These are phyloP conservation scores for Poecilia gillii DNA, from an alignment of 2,797 vertebrate species.

Conservation along the genomic window DNA sequence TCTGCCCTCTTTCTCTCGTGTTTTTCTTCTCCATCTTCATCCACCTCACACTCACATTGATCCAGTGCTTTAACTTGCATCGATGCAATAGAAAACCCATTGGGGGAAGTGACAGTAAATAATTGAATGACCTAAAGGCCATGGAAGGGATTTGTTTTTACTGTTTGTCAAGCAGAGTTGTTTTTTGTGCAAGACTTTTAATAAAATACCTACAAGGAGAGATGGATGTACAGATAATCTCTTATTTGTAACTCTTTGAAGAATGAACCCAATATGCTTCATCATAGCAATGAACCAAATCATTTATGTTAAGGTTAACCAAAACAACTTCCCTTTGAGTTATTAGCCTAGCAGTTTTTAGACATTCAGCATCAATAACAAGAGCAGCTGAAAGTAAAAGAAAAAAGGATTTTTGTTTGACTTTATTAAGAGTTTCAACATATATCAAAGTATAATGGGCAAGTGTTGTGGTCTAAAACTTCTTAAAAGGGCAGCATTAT, in stretches of 20 bases:
- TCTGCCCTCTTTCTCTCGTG: constrained; percentile 37
- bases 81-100: constrained; percentile 41
- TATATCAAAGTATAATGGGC: not conserved
- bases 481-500: not conserved
- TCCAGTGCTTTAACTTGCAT: constrained; percentile 23
- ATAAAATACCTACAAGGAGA: not conserved
- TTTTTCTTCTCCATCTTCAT: constrained; percentile 43
- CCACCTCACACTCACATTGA: constrained; percentile 26
- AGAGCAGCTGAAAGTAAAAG: not conserved
- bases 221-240: not conserved
- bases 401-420: not conserved
- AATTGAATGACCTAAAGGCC: constrained; percentile 48
- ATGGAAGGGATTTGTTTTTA: not conserved
- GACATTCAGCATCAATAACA: not conserved
- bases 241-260: not conserved
- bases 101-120: constrained; percentile 40
- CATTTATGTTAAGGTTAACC: not conserved
- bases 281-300: not conserved
- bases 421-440: not conserved
- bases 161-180: not conserved
- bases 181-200: not conserved
- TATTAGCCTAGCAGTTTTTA: not conserved
- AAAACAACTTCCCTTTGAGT: not conserved
- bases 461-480: not conserved
- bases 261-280: not conserved